phyloP scores from a whole-genome alignment of 2,797 vertebrate genomes.

The Sebastes iracundus region DNA sequence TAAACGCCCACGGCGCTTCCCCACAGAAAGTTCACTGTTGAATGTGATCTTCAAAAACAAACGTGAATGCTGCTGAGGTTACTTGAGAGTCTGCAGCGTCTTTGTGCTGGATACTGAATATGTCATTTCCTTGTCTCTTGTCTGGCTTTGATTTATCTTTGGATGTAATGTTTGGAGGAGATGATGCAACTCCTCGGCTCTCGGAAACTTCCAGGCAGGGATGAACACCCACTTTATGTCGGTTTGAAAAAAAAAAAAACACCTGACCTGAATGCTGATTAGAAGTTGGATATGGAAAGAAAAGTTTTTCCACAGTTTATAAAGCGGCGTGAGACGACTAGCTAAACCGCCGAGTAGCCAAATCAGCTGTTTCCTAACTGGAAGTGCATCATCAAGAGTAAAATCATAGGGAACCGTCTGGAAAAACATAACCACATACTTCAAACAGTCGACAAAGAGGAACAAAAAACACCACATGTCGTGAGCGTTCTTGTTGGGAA shows the following conservation, averaged over 20 bases:
- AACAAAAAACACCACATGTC: no score
- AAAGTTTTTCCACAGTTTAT: background rate
- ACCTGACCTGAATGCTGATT: no score
- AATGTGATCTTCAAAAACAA: background rate
- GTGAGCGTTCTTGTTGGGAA: no score
- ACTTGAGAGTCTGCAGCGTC: background rate
- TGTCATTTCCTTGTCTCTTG: background rate
- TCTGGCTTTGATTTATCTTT: background rate
- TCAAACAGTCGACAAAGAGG: no score
- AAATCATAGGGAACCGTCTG: no score
- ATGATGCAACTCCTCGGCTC: background rate
- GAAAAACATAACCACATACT: no score
- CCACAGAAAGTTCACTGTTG: background rate
- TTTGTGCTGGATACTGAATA: background rate
- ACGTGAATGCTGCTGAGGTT: background rate
- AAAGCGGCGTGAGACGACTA: background rate
- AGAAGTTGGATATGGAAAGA: no score
- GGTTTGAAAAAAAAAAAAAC: background rate
- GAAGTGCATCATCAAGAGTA: background rate
- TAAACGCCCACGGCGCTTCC: background rate
- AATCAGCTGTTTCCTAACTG: background rate
- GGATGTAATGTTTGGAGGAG: background rate
- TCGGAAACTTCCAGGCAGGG: background rate
- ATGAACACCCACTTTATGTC: background rate
- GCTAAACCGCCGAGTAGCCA: background rate